These are phyloP conservation scores for Drosophila crucigera DNA, from an alignment of 2,888 invertebrate genomes.

Conservation along the genomic window DNA sequence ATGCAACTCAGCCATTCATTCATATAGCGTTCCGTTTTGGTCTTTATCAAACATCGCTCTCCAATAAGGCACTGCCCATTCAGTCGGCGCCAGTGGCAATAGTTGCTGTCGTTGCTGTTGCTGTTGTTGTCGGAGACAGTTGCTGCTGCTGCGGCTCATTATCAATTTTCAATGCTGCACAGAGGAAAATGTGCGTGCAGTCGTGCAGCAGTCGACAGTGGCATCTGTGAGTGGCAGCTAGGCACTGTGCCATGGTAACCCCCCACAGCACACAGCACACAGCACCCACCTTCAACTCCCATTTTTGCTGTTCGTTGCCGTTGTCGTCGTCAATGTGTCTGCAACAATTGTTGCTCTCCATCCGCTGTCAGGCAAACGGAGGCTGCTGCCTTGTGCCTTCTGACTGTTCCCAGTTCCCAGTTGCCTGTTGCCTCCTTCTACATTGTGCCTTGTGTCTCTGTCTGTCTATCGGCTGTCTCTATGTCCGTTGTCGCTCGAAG, in stretches of 20 bases:
- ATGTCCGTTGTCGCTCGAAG: slow-evolving; percentile 52
- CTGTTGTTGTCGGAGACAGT: slow-evolving; percentile 8
- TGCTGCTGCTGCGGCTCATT: slow-evolving; percentile 63
- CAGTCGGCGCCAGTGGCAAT: slow-evolving; percentile 14
- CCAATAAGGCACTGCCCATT: slow-evolving; percentile 57
- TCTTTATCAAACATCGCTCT: slow-evolving; percentile 58
- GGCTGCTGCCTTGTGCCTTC: neutral
- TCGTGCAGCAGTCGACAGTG: slow-evolving; percentile 45
- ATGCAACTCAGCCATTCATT: slow-evolving; percentile 49
- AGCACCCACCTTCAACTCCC: neutral
- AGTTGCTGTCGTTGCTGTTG: slow-evolving; percentile 7
- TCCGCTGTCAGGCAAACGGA: slow-evolving; percentile 51
- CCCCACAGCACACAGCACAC: neutral
- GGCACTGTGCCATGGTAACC: slow-evolving; percentile 43
- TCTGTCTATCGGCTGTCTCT: slow-evolving; percentile 32
- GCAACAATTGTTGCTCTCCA: slow-evolving; percentile 80
- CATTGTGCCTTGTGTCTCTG: slow-evolving; percentile 1
- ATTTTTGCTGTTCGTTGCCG: slow-evolving; percentile 23
- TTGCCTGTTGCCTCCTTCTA: slow-evolving; percentile 17
- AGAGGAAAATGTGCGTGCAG: slow-evolving; percentile 62
- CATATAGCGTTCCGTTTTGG: slow-evolving; percentile 34
- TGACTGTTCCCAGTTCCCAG: neutral
- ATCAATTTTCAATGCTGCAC: slow-evolving; percentile 74
- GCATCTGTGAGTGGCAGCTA: slow-evolving; percentile 64
- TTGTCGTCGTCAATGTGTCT: slow-evolving; percentile 75